phyloP scores from a whole-genome alignment of 2,113 vertebrate species.

The Aspidoscelis tigris region DNA sequence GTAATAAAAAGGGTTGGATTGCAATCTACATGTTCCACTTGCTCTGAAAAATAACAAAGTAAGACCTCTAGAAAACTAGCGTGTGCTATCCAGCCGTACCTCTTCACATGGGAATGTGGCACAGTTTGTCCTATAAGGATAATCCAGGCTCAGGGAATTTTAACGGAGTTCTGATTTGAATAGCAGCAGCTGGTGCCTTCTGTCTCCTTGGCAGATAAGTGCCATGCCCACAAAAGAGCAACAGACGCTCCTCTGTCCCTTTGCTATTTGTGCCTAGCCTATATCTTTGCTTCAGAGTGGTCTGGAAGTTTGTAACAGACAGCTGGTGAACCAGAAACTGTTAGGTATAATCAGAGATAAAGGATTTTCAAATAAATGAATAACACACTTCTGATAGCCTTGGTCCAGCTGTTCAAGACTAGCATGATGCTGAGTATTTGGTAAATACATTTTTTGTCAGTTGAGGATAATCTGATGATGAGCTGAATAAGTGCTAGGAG shows the following conservation, averaged over 20 bases:
- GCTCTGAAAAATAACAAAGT: neutral
- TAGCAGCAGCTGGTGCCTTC: slow-evolving; percentile 27
- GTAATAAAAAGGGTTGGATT: neutral
- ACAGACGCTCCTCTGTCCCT: slow-evolving; percentile 9
- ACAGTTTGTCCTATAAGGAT: slow-evolving; percentile 11
- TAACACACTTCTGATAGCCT: neutral
- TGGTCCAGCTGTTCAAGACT: neutral
- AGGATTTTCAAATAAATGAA: neutral
- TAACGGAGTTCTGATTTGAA: slow-evolving; percentile 17
- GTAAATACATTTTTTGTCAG: neutral
- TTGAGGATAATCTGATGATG: neutral
- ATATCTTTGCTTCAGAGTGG: neutral
- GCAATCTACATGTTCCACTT: neutral
- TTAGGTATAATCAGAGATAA: neutral
- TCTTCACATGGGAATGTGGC: neutral
- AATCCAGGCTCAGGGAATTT: slow-evolving; percentile 25
- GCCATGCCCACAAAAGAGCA: neutral
- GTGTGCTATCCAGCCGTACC: neutral
- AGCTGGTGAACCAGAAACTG: slow-evolving; percentile 15
- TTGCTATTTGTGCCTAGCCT: neutral
- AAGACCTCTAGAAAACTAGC: neutral
- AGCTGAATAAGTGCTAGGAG: neutral
- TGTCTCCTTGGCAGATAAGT: slow-evolving; percentile 29
- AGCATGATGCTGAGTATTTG: neutral
- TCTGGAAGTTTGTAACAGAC: neutral